Evolutionary conservation across 2,888 invertebrate species (phyloP), one percentile per base, ranked within the genome.

Genomic region (Eupithecia inturbata): DNA sequence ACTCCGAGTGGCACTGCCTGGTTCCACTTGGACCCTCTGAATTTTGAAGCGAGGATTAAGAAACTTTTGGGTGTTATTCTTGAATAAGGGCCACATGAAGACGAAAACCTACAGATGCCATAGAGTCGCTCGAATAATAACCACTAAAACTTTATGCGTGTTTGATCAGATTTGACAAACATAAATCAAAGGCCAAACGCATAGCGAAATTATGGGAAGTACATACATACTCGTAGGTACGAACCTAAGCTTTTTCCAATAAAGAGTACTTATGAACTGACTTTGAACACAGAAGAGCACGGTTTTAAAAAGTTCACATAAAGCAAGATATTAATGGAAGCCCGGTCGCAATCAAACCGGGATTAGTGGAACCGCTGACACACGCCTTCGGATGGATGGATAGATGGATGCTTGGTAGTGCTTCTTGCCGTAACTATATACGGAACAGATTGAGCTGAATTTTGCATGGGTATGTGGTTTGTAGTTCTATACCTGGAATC

Each of bases 281-380:
- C 39, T 66, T 66, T 26, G 66, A 39, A 16, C 57, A 66, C 57
- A 69, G 73, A 69, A 63, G 41, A 39, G 28, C 62, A 16, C 69
- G 72, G 36, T 69, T 72, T n/a, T 39, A 72, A 73, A 69, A 73
- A 73, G 69, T 73, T 69, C 64, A 53, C 63, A 49, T 53, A 72
- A 67, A 67, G 64, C 71, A 66, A 70, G 73, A 80, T 83, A 83
- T 84, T 85, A 87, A 86, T 86, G 85, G 84, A 82, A 76, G 75
- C 80, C 78, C 73, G 78, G 78, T 81, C 78, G 85, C 87, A 87
- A 87, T 87, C 87, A 87, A 87, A 84, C 81, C 67, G 70, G 87
- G 87, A 84, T 87, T 85, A 85, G 71, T 77, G 72, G 70, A 72
- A 71, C 53, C 68, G 83, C 85, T 85, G 84, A 86, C 87, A 83